Conservation (phyloP, 92 coral and sea anemone species). For the Epizoanthus scotinus region DNA sequence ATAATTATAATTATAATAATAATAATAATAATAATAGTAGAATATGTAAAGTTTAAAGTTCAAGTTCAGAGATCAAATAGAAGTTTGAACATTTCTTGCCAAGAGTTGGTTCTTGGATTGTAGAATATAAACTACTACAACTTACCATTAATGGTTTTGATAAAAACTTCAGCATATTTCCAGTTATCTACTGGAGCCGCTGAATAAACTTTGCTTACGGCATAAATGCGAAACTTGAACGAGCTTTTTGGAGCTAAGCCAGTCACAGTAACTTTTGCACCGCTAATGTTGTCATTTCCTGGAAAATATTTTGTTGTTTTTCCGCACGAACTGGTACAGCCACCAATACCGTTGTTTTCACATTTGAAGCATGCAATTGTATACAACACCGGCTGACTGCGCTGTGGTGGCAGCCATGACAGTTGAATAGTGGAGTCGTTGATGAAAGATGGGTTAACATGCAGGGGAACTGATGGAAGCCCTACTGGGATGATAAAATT, state of each 20-base stretch:
- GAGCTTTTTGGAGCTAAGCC: conserved; percentile 23
- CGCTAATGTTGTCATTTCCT: not conserved
- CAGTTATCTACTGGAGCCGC: conserved; percentile 31
- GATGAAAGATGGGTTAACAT: conserved; percentile 17
- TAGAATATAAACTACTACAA: not conserved
- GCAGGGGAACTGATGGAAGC: conserved; percentile 11
- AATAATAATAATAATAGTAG: too few species aligned
- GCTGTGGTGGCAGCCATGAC: conserved; percentile 26
- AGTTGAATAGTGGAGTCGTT: conserved; percentile 16
- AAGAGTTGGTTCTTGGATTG: too few species aligned
- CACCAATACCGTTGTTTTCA: not conserved
- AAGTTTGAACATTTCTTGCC: too few species aligned
- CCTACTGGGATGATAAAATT: conserved; percentile 1
- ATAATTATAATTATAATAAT: too few species aligned
- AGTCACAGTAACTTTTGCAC: not conserved
- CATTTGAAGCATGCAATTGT: conserved; percentile 27
- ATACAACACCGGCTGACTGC: conserved; percentile 6
- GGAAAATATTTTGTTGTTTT: conserved; percentile 20
- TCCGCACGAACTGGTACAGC: conserved; percentile 1
- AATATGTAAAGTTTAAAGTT: too few species aligned
- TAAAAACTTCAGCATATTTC: conserved; percentile 34
- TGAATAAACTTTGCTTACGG: conserved; percentile 20
- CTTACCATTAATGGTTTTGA: conserved; percentile 27
- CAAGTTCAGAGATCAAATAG: too few species aligned
- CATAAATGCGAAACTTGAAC: conserved; percentile 41